Conservation (phyloP, 2,113 vertebrate genomes). For the Elephantulus edwardii region DNA sequence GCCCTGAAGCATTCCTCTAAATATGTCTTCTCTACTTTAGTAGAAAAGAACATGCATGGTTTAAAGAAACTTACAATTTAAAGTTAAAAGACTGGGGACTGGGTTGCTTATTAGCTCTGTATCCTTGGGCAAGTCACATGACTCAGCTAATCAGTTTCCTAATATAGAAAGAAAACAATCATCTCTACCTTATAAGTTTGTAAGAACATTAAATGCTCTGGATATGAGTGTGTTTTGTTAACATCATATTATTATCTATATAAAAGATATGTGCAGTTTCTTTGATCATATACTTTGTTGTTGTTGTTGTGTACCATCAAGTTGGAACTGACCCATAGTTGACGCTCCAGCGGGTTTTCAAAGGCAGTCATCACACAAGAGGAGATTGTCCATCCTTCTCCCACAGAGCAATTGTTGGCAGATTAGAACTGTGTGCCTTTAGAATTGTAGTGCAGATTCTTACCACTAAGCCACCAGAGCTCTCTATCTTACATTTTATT, state of each 20-base stretch:
- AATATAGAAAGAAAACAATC: background rate
- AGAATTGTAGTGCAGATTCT: no score
- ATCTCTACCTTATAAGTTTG: background rate
- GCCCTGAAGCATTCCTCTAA: background rate
- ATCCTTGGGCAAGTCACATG: background rate
- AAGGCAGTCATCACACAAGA: no score
- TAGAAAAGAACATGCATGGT: background rate
- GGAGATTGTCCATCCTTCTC: no score
- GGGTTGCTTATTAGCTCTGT: background rate
- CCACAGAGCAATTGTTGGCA: no score
- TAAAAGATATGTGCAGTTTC: background rate
- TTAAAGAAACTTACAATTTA: background rate
- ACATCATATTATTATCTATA: background rate
- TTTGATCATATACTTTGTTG: background rate
- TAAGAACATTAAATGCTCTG: background rate
- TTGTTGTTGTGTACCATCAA: no score
- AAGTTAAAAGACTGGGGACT: background rate
- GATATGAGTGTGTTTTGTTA: background rate
- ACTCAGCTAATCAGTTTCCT: background rate
- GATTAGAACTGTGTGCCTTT: no score
- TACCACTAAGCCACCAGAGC: no score
- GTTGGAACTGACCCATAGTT: no score
- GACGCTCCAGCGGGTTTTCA: no score
- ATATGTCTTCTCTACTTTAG: background rate
- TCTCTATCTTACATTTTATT: no score